Base-by-base conservation (phyloP, 92 coral and sea anemone species). In the Palythoa heliodiscus region DNA sequence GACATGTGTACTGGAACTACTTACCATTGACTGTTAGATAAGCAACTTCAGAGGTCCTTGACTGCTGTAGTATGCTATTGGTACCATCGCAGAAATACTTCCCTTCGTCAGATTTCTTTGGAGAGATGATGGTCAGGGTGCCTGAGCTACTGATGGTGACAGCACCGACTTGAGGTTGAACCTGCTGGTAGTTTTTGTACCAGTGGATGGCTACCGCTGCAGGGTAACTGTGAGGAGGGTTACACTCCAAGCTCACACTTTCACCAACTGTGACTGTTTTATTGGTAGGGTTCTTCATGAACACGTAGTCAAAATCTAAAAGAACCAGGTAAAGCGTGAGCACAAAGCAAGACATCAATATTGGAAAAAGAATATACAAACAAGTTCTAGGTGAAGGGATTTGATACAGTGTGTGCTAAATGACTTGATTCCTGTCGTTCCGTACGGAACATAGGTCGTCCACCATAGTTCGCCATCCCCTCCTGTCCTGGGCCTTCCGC, bases 51-150 rank as follows among this genome's bases (percentile, higher is more conserved):
- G 99, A 96, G 10, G 99, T 76, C 53, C 99, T 91, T 39, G 92
- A 87, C 17, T 84, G 91, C 1, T 61, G 54, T 52, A 91, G 68
- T 9, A 75, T 37, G 29, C 73, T 71, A 83, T 96, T 96, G 13
- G 74, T 87, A 38, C 91, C 99, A 82, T 91, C 95, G 52, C 99
- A 96, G 88, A 96, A 91, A 85, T 94, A 96, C 20, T 78, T 85
- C n/a, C 98, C 99, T 87, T 96, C 96, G 80, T 96, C 99, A 11
- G 97, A 84, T 25, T 96, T 96, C 73, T 89, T 89, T 38, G 93
- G 86, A 7, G 93, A 90, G 17, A 70, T 70, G 29, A 96, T 83
- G 13, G 83, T 87, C 75, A 96, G 71, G 40, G 96, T 88, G 29
- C 99, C 99, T 17, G 93, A 82, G 73, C 93, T 86, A 54, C 88